phyloP scores from a whole-genome alignment of 1,140 invertebrate genomes.

The Bombus sibiricus region DNA sequence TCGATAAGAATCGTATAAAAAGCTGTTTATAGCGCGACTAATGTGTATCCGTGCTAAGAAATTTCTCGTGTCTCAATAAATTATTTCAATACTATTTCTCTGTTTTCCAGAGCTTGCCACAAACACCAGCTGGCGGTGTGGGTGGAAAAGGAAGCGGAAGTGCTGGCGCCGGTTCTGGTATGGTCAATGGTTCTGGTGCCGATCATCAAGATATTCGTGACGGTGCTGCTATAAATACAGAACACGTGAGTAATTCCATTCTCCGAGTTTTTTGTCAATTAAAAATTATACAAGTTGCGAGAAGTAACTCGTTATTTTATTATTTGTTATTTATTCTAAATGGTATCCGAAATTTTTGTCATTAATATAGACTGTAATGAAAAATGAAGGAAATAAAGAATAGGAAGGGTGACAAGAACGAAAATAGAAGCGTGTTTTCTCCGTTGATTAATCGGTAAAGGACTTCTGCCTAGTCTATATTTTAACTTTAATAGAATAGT shows the following conservation, averaged over 20 bases:
- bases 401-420: no score
- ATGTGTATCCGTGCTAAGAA: neutral
- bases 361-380: no score
- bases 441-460: no score
- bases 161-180: constrained; percentile 69
- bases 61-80: neutral
- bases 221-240: constrained; percentile 75
- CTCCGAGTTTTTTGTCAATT: neutral
- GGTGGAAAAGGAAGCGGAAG: constrained; percentile 76
- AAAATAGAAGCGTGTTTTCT: no score
- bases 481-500: no score
- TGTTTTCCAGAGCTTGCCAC: constrained; percentile 82
- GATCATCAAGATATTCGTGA: constrained; percentile 79
- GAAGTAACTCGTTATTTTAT: neutral
- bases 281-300: neutral
- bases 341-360: no score
- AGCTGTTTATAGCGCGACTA: neutral
- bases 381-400: no score
- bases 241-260: constrained; percentile 75
- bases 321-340: no score
- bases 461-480: no score
- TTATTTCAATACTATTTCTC: neutral
- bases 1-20: neutral
- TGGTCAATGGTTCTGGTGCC: constrained; percentile 77
- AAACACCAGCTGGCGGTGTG: constrained; percentile 81